phyloP scores from a whole-genome alignment of 2,113 vertebrate genomes.

The Nothocercus julius region DNA sequence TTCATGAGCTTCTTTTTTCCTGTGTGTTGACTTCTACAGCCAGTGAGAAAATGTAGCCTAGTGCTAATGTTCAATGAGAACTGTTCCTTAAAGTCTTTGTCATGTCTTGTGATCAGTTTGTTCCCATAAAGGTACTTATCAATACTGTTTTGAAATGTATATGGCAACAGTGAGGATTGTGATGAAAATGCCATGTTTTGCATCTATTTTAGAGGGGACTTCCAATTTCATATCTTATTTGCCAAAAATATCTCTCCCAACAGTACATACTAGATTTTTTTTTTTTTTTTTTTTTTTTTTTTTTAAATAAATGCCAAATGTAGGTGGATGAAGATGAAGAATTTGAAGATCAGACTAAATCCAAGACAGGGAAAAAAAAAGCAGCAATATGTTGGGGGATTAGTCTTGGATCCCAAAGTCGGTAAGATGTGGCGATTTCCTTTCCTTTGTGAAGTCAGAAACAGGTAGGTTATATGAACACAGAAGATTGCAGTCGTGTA shows the following conservation, averaged over 20 bases:
- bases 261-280: background rate
- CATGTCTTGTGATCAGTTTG: background rate
- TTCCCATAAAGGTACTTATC: background rate
- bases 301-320: slow-evolving; percentile 51
- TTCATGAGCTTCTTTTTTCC: background rate
- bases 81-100: background rate
- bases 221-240: background rate
- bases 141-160: background rate
- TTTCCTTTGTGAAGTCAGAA: background rate
- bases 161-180: background rate
- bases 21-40: background rate
- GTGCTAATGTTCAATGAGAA: background rate
- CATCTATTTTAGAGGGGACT: slow-evolving; percentile 18
- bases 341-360: slow-evolving; percentile 83
- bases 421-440: slow-evolving; percentile 80
- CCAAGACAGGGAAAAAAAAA: slow-evolving; percentile 88
- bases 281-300: background rate
- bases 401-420: slow-evolving; percentile 99
- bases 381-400: slow-evolving; percentile 94
- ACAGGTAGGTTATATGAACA: background rate
- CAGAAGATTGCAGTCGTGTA: background rate
- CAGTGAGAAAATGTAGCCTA: background rate
- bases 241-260: slow-evolving; percentile 44
- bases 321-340: slow-evolving; percentile 89
- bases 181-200: background rate